Base-by-base conservation (phyloP, 2,888 invertebrate species). In the Leptogaster cylindrica region DNA sequence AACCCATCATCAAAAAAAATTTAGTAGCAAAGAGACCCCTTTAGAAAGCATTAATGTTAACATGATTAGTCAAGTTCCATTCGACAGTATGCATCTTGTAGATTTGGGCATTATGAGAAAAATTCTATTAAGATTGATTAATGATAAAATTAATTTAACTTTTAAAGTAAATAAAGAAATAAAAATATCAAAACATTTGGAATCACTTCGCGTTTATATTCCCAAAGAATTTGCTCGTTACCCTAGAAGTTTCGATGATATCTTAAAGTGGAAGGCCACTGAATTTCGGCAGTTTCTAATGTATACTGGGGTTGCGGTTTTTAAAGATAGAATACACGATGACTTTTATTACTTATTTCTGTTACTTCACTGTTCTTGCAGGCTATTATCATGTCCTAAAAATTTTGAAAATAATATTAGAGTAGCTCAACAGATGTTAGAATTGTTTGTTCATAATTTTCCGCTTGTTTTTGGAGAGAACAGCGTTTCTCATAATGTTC, bases 281-380 rank as follows among this genome's bases (percentile, higher is more conserved):
- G 65, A 65, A 39, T 65, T 65, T 16, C 31, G 46, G 6, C 65
- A 70, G 41, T 68, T 68, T 52, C 51, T 68, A 1, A 10, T 51
- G 23, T 51, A 33, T 52, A n/a, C n/a, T n/a, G n/a, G n/a, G n/a
- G n/a, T n/a, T 16, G 6, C 14, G 8, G 52, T 52, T 52, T 52
- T 52, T 16, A 28, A 63, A 50, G 65, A 28, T 5, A 25, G 27
- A 8, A 25, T 68, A 28, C 23, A 23, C 23, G 46, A 44, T 14
- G 66, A 68, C 20, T 31, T 65, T 12, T 70, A 67, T 65, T 70
- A 64, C 25, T 16, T 65, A 31, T 68, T 68, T 31, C 27, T 70
- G 2, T 44, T 68, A 5, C 16, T 68, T n/a, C 44, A 68, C 31
- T 66, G 65, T 28, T 28, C 68, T 8, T 68, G 31, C 18, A 33